A percentile compares a stretch with the other conserved stretches of the same genome.
Evolutionary conservation across 2,797 vertebrate species (phyloP).

Genomic region (Echiichthys vipera): DNA sequence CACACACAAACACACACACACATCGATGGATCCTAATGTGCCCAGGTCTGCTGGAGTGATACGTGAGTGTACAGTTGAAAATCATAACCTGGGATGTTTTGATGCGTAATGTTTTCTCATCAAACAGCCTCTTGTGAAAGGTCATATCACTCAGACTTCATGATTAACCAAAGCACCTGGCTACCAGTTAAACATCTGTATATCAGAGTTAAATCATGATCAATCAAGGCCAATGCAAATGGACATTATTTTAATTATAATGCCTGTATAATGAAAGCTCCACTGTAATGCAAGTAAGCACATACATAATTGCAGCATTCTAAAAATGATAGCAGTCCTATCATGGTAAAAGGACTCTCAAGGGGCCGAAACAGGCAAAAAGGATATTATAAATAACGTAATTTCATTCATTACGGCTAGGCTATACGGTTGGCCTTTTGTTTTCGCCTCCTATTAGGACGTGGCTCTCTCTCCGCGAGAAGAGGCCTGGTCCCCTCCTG

Average conservation of each 20-base stretch:
- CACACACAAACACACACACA: slow-evolving; percentile 26
- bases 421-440: slow-evolving; percentile 65
- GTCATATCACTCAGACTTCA: background rate
- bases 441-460: slow-evolving; percentile 63
- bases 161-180: slow-evolving; percentile 20
- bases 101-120: background rate
- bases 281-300: slow-evolving; percentile 40
- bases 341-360: background rate
- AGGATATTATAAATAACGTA: slow-evolving; percentile 41
- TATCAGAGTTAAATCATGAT: slow-evolving; percentile 10
- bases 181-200: slow-evolving; percentile 10
- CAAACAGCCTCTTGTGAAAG: slow-evolving; percentile 1
- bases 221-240: slow-evolving; percentile 11
- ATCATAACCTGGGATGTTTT: background rate
- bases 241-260: slow-evolving; percentile 12
- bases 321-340: slow-evolving; percentile 30
- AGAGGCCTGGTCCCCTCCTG: slow-evolving; percentile 73
- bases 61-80: background rate
- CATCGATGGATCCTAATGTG: background rate
- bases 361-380: slow-evolving; percentile 17
- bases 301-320: slow-evolving; percentile 22
- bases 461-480: slow-evolving; percentile 53
- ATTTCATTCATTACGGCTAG: slow-evolving; percentile 58
- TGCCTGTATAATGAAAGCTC: slow-evolving; percentile 37
- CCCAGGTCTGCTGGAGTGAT: background rate